Conservation (phyloP, 2,797 vertebrate genomes). For the Loriculus beryllinus region DNA sequence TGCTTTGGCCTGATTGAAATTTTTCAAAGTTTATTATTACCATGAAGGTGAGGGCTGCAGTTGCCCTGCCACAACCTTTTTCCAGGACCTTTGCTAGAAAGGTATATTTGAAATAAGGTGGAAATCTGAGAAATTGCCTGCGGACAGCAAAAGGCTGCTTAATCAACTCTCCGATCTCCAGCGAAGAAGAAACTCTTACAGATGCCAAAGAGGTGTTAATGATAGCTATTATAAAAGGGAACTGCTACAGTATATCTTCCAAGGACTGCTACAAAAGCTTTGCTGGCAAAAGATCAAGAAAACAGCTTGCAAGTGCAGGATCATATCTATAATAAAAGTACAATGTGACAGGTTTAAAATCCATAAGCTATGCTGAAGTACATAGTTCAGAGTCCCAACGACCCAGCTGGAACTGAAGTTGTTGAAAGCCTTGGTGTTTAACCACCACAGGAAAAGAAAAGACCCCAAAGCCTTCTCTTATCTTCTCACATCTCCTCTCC, state of each 20-base stretch:
- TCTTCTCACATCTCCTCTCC: not conserved
- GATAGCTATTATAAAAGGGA: slow-evolving; percentile 63
- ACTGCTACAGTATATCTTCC: slow-evolving; percentile 51
- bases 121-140: slow-evolving; percentile 60
- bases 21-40: slow-evolving; percentile 68
- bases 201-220: slow-evolving; percentile 69
- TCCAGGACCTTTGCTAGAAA: slow-evolving; percentile 58
- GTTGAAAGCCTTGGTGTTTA: slow-evolving; percentile 30
- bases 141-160: slow-evolving; percentile 62
- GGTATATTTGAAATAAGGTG: slow-evolving; percentile 60
- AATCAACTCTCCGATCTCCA: slow-evolving; percentile 67
- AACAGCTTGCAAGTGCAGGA: slow-evolving; percentile 52
- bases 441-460: not conserved
- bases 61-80: slow-evolving; percentile 65
- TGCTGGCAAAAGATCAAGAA: slow-evolving; percentile 71
- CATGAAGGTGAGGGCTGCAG: slow-evolving; percentile 60
- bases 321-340: slow-evolving; percentile 55
- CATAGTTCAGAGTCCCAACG: slow-evolving; percentile 54
- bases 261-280: slow-evolving; percentile 60
- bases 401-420: slow-evolving; percentile 31
- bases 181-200: slow-evolving; percentile 55
- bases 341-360: slow-evolving; percentile 61
- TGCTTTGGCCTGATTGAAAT: slow-evolving; percentile 67
- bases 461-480: not conserved
- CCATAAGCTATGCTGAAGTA: slow-evolving; percentile 46